Evolutionary conservation across 2,888 invertebrate species (phyloP).

Genomic region (Platerodrilus igneus): DNA sequence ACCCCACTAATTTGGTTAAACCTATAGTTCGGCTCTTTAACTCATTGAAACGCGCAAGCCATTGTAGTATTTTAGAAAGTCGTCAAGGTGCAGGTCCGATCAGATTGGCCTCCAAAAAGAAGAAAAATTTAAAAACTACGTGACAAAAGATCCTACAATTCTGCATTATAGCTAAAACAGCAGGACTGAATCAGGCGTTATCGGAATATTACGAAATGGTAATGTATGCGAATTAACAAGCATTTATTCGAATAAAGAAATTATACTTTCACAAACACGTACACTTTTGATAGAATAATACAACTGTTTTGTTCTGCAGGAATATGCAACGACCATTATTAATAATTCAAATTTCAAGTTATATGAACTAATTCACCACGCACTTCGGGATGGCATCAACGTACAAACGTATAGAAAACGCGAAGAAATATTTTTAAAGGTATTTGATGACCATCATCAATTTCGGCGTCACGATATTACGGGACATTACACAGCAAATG

Average conservation of each 20-base stretch:
- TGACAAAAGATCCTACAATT: slow-evolving; percentile 3
- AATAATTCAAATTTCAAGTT: neutral
- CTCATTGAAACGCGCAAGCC: no score
- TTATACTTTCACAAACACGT: slow-evolving; percentile 2
- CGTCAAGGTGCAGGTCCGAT: no score
- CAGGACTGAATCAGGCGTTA: slow-evolving; percentile 1
- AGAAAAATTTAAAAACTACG: no score
- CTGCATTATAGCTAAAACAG: slow-evolving; percentile 4
- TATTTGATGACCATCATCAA: neutral
- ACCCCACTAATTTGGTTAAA: no score
- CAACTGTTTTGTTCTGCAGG: neutral
- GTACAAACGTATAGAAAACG: slow-evolving; percentile 1
- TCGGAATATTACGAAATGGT: slow-evolving; percentile 7
- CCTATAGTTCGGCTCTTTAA: no score
- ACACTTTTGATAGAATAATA: neutral
- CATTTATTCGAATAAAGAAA: neutral
- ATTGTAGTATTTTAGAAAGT: no score
- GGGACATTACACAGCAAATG: neutral
- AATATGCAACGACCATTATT: neutral
- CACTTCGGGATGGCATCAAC: slow-evolving; percentile 1
- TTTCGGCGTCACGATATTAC: neutral
- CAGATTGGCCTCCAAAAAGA: no score
- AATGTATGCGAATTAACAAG: slow-evolving; percentile 2
- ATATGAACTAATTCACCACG: slow-evolving; percentile 1
- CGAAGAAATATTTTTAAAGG: neutral